phyloP scores from a whole-genome alignment of 2,888 invertebrate species.

The Yponomeuta plumbellus region DNA sequence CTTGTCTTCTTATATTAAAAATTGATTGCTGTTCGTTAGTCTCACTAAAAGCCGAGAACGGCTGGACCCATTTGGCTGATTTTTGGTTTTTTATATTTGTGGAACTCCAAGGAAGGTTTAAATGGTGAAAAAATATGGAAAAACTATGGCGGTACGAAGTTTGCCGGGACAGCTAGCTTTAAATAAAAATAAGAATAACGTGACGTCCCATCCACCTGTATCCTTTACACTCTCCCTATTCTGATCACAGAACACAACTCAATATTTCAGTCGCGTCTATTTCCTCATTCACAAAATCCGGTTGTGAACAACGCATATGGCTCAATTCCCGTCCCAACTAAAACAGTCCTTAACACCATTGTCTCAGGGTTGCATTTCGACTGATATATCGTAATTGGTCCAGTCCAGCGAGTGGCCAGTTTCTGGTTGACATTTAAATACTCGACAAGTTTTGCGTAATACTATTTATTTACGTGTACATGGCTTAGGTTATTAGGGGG shows the following conservation, averaged over 20 bases:
- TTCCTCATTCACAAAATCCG: constrained; percentile 3
- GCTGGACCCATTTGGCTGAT: too few species aligned
- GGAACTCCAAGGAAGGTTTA: too few species aligned
- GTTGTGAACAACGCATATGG: not conserved
- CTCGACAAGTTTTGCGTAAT: not conserved
- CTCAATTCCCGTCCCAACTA: not conserved
- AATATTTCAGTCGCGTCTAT: not conserved
- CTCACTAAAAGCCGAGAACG: too few species aligned
- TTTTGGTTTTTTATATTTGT: too few species aligned
- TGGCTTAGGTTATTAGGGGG: not conserved
- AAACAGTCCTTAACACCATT: not conserved
- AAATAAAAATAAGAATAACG: too few species aligned
- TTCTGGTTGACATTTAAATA: constrained; percentile 1
- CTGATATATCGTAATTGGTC: not conserved
- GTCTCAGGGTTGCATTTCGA: not conserved
- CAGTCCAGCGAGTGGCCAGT: not conserved
- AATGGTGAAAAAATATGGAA: too few species aligned
- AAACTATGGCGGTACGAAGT: too few species aligned
- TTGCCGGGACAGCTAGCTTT: too few species aligned
- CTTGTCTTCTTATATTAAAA: too few species aligned
- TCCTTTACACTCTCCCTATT: too few species aligned
- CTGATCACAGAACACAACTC: not conserved
- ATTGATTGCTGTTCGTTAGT: too few species aligned
- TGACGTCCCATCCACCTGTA: too few species aligned
- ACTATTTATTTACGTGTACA: not conserved